Conservation (phyloP, 2,797 vertebrate species). For the Phalloptychus januarius region DNA sequence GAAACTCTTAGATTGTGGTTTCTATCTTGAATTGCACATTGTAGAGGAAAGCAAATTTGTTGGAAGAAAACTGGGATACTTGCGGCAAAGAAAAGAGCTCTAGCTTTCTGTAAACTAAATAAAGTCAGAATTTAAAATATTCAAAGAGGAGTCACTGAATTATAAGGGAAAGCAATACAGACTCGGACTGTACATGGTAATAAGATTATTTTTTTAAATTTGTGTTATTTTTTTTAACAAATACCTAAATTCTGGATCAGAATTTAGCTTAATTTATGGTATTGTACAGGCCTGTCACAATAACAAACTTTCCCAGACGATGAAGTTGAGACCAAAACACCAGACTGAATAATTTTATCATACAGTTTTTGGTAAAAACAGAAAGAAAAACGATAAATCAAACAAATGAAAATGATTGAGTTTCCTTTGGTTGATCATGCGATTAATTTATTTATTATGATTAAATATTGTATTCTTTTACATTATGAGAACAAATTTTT, state of each 20-base stretch:
- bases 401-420: too few relatives aligned
- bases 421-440: too few relatives aligned
- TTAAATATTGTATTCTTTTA: not conserved
- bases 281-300: too few relatives aligned
- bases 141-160: not conserved
- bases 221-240: not conserved
- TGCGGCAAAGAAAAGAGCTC: not conserved
- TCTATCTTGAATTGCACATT: not conserved
- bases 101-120: not conserved
- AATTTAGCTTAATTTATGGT: not conserved
- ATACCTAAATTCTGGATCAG: not conserved
- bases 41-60: not conserved
- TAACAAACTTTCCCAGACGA: too few relatives aligned
- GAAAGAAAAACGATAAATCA: too few relatives aligned
- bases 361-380: too few relatives aligned
- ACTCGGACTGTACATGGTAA: too few relatives aligned
- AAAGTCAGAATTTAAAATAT: not conserved
- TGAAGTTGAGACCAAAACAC: too few relatives aligned
- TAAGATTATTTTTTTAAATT: not conserved
- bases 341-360: too few relatives aligned
- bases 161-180: not conserved
- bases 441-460: too few relatives aligned
- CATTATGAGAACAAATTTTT: not conserved
- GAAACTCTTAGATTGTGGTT: not conserved
- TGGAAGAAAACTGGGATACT: not conserved